Base-by-base conservation (phyloP, 2,113 vertebrate genomes). In the Cairina moschata region DNA sequence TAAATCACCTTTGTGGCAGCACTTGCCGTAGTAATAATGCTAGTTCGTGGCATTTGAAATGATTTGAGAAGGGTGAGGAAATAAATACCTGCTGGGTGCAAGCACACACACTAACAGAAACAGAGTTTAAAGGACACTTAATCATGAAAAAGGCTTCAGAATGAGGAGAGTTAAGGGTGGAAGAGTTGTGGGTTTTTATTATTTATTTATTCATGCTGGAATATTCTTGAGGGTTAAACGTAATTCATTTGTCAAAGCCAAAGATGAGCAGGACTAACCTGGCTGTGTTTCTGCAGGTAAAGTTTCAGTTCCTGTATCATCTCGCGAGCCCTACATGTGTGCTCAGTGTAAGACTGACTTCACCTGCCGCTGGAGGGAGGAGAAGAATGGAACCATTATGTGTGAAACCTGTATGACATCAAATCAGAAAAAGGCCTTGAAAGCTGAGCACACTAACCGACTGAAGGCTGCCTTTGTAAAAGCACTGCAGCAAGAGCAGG, bases 391-490 rank as follows among this genome's bases (percentile, higher is more conserved):
- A 34, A 97, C 98, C 91, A 97, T 99, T 75, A 99, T 99, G 98
- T 99, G 99, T 20, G 99, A 99, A 97, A 99, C 98, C 67, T 99
- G 99, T 96, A 99, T 99, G 99, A 99, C 99, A 1, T 99, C 99
- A 63, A 99, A 99, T 96, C 99, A 99, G 98, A 99, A 99, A 97
- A 99, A 99, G 96, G 98, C 98, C 8, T 98, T 99, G 88, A 99
- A 99, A 97, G 99, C 98, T 1, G 99, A 99, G 97, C 99, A 99
- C 98, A 99, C 99, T 5, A 99, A 96, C 93, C 98, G 99, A 5
- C 98, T 99, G 96, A 99, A 99, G 98, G 99, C 99, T 0, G 99
- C 99, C 79, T 99, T 99, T 5, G 99, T 99, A n/a, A 99, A 99
- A 97, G 99, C 99, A 0, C 98, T 99, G 95, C 99, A 99, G 96